These are phyloP conservation scores for Engraulis encrasicolus DNA, from an alignment of 2,113 vertebrate species.

Conservation along the genomic window DNA sequence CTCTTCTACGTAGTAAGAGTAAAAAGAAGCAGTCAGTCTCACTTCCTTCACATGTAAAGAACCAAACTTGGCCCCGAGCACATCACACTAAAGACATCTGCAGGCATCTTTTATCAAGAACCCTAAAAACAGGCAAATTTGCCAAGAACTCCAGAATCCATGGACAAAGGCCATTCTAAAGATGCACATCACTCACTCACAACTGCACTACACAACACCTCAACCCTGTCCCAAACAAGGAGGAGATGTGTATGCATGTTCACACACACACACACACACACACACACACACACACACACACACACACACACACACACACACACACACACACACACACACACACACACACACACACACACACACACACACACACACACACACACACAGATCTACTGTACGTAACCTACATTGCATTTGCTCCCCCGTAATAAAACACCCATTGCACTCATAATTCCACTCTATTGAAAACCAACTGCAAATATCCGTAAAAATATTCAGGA, in stretches of 20 bases:
- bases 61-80: background rate
- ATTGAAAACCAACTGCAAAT: too few relatives aligned
- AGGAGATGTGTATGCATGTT: too few relatives aligned
- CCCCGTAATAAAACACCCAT: background rate
- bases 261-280: too few relatives aligned
- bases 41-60: constrained; percentile 22
- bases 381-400: background rate
- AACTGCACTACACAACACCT: too few relatives aligned
- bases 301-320: too few relatives aligned
- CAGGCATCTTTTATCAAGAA: background rate
- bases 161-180: too few relatives aligned
- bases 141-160: background rate
- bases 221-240: too few relatives aligned
- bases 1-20: constrained; percentile 26
- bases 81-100: background rate
- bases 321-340: background rate
- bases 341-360: background rate
- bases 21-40: constrained; percentile 39
- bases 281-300: too few relatives aligned
- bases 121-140: background rate
- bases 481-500: too few relatives aligned
- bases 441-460: background rate
- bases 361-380: background rate
- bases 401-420: background rate
- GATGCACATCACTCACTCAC: too few relatives aligned